Percentiles rank a stretch among this genome's conserved stretches.
These are phyloP conservation scores for Papilio protenor DNA, from an alignment of 2,888 invertebrate species.

Conservation along the genomic window DNA sequence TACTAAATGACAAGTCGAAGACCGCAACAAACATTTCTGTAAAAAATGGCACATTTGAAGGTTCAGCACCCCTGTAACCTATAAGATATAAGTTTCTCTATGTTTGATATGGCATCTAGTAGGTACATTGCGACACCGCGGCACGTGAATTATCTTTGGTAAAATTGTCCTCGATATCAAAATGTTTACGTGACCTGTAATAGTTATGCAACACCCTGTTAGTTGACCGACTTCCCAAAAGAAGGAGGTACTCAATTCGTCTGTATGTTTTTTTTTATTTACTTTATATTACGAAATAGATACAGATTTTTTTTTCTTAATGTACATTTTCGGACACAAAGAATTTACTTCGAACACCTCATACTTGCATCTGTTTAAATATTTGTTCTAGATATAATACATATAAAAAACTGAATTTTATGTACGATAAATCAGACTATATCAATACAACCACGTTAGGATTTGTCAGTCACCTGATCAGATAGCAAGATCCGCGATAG, in stretches of 20 bases:
- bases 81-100: background rate
- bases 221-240: too few species aligned
- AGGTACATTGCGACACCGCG: conserved; percentile 2
- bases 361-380: background rate
- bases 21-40: too few species aligned
- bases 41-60: too few species aligned
- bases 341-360: too few species aligned
- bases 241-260: too few species aligned
- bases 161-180: conserved; percentile 23
- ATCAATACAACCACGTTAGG: too few species aligned
- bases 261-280: too few species aligned
- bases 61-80: too few species aligned
- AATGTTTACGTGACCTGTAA: conserved; percentile 21
- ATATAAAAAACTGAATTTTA: background rate
- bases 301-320: background rate
- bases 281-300: background rate
- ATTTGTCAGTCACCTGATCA: too few species aligned
- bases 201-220: conserved; percentile 5
- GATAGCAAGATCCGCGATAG: too few species aligned
- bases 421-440: too few species aligned
- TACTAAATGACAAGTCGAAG: too few species aligned
- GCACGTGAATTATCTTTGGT: conserved; percentile 11
- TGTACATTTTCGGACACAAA: background rate
- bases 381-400: background rate
- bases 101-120: background rate